Evolutionary conservation across 2,797 vertebrate genomes (phyloP).

Genomic region (Tragelaphus eurycerus): DNA sequence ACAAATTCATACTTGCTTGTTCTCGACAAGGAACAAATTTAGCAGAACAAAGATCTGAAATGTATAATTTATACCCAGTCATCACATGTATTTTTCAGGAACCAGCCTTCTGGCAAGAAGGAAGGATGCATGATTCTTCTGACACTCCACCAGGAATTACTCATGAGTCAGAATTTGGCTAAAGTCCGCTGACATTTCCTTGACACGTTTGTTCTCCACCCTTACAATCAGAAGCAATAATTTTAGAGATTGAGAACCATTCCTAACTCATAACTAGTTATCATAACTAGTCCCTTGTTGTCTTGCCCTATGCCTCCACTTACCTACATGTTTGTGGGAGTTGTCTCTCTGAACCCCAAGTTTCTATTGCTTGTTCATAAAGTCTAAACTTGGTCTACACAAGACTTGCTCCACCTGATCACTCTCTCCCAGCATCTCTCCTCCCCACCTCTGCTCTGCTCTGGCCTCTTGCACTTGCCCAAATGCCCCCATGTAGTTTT

Average conservation of each 20-base stretch:
- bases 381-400: neutral
- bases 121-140: neutral
- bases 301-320: neutral
- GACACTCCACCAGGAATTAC: neutral
- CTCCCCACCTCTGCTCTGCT: neutral
- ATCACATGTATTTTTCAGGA: neutral
- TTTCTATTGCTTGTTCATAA: neutral
- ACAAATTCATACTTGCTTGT: neutral
- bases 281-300: neutral
- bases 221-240: neutral
- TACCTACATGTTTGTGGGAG: neutral
- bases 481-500: neutral
- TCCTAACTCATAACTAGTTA: neutral
- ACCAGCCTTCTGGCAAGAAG: neutral
- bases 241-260: neutral
- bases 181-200: neutral
- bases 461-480: neutral
- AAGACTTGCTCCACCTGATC: neutral
- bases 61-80: neutral
- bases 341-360: slow-evolving; percentile 11
- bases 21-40: neutral
- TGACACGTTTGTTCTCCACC: neutral
- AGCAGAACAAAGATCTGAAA: neutral
- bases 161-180: neutral
- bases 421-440: neutral